Percentiles rank a stretch among this genome's conserved stretches.
These are phyloP conservation scores for Bellardia bayeri DNA, from an alignment of 2,888 invertebrate species.

Conservation along the genomic window DNA sequence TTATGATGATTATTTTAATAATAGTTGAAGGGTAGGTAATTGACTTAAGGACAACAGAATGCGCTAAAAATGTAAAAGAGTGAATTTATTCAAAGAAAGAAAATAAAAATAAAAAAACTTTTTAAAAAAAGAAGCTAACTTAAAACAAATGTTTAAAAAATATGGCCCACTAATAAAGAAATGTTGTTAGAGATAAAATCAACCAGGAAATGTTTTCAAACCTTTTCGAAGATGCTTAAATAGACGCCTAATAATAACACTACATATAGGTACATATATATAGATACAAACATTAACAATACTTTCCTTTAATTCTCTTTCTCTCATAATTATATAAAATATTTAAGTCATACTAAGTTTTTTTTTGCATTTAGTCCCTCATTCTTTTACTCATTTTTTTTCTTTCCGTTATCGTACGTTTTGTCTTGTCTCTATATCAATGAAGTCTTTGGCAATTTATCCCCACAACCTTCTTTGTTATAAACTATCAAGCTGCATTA, in stretches of 20 bases:
- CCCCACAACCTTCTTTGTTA: neutral
- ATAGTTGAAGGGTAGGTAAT: conserved; percentile 24
- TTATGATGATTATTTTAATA: conserved; percentile 57
- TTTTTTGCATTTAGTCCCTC: neutral
- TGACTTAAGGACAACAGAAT: conserved; percentile 45
- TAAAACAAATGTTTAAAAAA: no score
- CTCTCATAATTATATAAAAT: neutral
- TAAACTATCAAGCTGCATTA: conserved; percentile 29
- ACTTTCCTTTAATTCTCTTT: neutral
- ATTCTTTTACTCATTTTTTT: conserved; percentile 13
- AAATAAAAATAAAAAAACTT: no score
- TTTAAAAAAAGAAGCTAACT: no score
- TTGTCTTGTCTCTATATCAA: conserved; percentile 39
- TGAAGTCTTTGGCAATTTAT: conserved; percentile 13
- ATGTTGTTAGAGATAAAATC: no score
- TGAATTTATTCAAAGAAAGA: neutral
- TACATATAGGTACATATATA: no score
- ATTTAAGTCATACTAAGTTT: neutral
- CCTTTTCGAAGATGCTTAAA: no score
- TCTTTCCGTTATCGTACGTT: conserved; percentile 48
- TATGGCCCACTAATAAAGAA: no score
- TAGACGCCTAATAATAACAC: no score
- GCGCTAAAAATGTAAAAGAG: neutral
- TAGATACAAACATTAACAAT: neutral
- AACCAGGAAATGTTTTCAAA: no score